Evolutionary conservation across 2,113 vertebrate genomes (phyloP), one percentile per base, ranked within the genome.

Genomic region (Psephotus haematonotus): DNA sequence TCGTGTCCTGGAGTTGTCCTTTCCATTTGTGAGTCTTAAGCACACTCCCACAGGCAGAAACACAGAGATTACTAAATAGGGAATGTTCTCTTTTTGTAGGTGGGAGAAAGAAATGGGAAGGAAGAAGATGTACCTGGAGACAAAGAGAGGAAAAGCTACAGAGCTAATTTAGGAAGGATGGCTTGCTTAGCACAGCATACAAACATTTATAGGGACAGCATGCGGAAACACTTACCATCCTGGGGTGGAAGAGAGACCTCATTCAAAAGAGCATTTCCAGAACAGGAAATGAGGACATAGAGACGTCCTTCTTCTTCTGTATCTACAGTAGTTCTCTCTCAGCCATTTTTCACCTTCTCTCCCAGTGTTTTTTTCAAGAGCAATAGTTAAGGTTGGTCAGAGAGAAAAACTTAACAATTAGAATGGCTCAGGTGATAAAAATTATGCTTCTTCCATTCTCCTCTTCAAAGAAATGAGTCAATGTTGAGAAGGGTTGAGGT

Each of bases 121-220:
- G 94, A 67, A 96, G 94, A 94, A 37, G 88, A 90, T 96, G 87
- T 95, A 96, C 95, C 96, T 96, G 94, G 91, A 95, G 89, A 95
- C 31, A 79, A 88, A 49, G 71, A 88, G 68, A 71, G 55, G 75
- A 90, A 91, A 88, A 86, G 68, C 90, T 83, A 70, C 75, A 35
- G 64, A 88, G 82, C 79, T 96, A 95, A 96, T 93, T 97, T 86
- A 64, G 72, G 94, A 95, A 93, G 39, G 90, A 60, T 63, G 79
- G 63, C 70, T 92, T 92, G 95, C 81, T 92, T 97, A 95, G 78
- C 77, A 82, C 47, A 82, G 76, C 55, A 44, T 7, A 37, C 39
- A 89, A 91, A 89, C 89, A 89, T 84, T 96, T 81, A 76, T 27
- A 90, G 72, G 79, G 90, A 93, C 79, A 86, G 60, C 55, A 80